Evolutionary conservation across 1,140 invertebrate genomes (phyloP).

Genomic region (Drosophila carrolli): DNA sequence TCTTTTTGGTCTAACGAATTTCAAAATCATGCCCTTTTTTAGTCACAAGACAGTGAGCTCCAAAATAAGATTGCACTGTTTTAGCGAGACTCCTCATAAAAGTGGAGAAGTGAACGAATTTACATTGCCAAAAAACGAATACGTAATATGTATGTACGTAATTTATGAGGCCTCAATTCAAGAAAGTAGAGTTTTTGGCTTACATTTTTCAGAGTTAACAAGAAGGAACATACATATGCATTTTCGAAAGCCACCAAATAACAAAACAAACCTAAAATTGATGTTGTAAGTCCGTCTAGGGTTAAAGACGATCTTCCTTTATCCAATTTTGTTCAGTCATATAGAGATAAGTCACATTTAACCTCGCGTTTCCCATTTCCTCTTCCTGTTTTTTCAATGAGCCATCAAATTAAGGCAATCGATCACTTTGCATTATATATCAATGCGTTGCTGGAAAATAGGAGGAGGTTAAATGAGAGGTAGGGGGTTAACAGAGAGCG

Average conservation of each 20-base stretch:
- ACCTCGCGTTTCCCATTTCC: constrained; percentile 23
- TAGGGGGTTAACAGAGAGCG: constrained; percentile 2
- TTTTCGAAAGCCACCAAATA: no score
- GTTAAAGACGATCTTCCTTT: background rate
- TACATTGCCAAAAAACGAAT: no score
- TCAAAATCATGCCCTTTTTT: constrained; percentile 34
- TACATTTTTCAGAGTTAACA: no score
- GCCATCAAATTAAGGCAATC: constrained; percentile 40
- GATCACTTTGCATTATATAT: constrained; percentile 46
- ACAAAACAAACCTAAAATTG: no score
- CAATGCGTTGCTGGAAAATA: constrained; percentile 11
- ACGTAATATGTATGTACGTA: no score
- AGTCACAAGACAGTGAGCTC: constrained; percentile 27
- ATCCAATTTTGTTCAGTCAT: background rate
- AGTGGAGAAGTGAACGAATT: no score
- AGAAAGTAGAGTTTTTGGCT: no score
- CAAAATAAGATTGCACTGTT: constrained; percentile 31
- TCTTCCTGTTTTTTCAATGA: constrained; percentile 38
- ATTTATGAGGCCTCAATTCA: no score
- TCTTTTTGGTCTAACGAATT: constrained; percentile 38
- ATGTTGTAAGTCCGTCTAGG: background rate
- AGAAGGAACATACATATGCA: no score
- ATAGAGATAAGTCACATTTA: constrained; percentile 28
- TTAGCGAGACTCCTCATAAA: background rate
- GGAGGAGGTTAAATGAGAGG: no score